Conservation (phyloP, 2,113 vertebrate species). For the Tamias sibiricus region DNA sequence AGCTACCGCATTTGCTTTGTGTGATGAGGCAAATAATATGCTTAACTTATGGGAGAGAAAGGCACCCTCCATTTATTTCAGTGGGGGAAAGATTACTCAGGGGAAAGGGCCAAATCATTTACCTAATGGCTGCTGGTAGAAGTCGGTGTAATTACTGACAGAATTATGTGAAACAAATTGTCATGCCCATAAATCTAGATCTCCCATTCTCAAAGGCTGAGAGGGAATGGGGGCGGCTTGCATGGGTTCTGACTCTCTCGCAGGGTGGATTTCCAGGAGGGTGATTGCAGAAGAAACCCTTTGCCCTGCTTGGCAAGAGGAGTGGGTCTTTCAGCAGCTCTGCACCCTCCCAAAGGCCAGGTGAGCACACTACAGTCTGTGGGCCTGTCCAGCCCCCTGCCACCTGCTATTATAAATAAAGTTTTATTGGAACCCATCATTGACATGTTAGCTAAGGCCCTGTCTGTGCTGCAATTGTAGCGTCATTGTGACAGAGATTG, state of each 20-base stretch:
- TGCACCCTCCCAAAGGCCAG: background rate
- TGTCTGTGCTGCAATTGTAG: background rate
- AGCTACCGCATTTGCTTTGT: slow-evolving; percentile 74
- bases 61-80: slow-evolving; percentile 80
- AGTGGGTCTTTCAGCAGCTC: background rate
- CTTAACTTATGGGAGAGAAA: slow-evolving; percentile 77
- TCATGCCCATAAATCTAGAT: slow-evolving; percentile 70
- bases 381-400: no score
- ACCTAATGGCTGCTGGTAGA: slow-evolving; percentile 75
- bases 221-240: background rate
- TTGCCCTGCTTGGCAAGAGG: background rate
- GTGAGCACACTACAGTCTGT: background rate
- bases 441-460: background rate
- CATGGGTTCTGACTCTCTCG: background rate
- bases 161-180: slow-evolving; percentile 79
- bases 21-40: slow-evolving; percentile 82
- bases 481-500: background rate
- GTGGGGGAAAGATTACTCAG: slow-evolving; percentile 67
- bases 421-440: background rate
- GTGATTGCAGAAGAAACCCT: background rate
- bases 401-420: slow-evolving; percentile 33
- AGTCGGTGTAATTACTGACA: slow-evolving; percentile 77
- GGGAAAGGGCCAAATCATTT: slow-evolving; percentile 76
- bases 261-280: background rate
- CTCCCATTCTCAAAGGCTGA: slow-evolving; percentile 45